Evolutionary conservation across 1,140 invertebrate genomes (phyloP).

Genomic region (Nylanderia fulva): DNA sequence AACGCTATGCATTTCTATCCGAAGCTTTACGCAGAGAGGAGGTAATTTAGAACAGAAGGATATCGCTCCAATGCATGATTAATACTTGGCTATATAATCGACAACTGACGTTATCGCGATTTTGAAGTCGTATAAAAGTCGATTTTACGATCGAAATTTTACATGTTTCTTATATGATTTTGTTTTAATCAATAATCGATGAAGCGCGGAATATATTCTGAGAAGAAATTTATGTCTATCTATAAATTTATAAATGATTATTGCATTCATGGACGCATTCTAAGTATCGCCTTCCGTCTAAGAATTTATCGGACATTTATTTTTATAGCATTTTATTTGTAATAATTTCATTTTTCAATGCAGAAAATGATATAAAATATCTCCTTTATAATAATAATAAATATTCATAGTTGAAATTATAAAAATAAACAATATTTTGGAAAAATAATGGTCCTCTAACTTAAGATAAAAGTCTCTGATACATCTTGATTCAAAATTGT

Average conservation of each 20-base stretch:
- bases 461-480: no score
- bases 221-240: constrained; percentile 33
- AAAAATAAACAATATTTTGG: no score
- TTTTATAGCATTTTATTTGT: no score
- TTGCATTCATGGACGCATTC: constrained; percentile 11
- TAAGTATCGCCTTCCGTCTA: neutral
- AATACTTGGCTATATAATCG: neutral
- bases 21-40: constrained; percentile 5
- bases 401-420: no score
- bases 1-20: neutral
- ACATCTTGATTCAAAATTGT: no score
- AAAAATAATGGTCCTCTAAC: no score
- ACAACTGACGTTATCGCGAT: constrained; percentile 16
- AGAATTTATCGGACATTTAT: constrained; percentile 40
- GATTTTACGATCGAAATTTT: constrained; percentile 33
- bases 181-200: constrained; percentile 30
- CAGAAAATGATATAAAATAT: no score
- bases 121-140: neutral
- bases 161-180: neutral
- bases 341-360: no score
- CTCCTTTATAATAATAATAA: no score
- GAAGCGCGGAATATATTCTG: constrained; percentile 37
- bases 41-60: constrained; percentile 45
- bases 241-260: constrained; percentile 47
- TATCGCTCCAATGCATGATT: constrained; percentile 45